A percentile compares a stretch with the other conserved stretches of the same genome.
Evolutionary conservation across 2,797 vertebrate genomes (phyloP).

Genomic region (Schizopygopsis pylzovi): DNA sequence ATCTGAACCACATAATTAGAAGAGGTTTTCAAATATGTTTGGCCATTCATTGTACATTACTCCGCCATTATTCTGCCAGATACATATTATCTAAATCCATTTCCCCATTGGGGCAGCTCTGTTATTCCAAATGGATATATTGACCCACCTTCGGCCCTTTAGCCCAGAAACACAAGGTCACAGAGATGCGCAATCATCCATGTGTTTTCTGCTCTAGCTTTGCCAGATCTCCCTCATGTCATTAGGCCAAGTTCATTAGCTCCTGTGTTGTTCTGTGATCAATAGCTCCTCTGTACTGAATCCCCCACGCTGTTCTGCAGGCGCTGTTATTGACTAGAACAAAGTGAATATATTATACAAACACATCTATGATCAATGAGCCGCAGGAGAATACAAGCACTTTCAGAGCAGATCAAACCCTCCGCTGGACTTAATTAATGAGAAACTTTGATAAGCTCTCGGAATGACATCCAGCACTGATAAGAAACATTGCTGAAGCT

Average conservation of each 20-base stretch:
- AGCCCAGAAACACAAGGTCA: conserved; percentile 43
- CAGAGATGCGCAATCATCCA: neutral
- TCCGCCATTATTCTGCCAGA: neutral
- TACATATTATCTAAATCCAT: neutral
- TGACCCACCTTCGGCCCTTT: conserved; percentile 42
- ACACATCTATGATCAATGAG: conserved; percentile 74
- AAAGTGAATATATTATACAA: conserved; percentile 82
- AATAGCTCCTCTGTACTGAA: conserved; percentile 40
- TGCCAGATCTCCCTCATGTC: conserved; percentile 35
- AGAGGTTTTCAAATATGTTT: neutral
- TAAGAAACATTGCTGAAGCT: conserved; percentile 60
- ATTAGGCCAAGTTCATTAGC: conserved; percentile 35
- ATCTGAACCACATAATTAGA: neutral
- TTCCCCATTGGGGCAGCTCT: conserved; percentile 15
- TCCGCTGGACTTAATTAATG: conserved; percentile 76
- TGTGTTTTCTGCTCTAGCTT: conserved; percentile 16
- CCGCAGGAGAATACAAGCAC: conserved; percentile 60
- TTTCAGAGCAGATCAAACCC: conserved; percentile 65
- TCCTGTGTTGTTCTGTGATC: conserved; percentile 15
- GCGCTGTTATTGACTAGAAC: conserved; percentile 52
- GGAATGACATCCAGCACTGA: conserved; percentile 73
- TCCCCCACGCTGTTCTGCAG: conserved; percentile 46
- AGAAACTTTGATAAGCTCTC: conserved; percentile 71
- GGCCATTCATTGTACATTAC: no score
- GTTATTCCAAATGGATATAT: conserved; percentile 54